Evolutionary conservation across 2,888 invertebrate genomes (phyloP).

Genomic region (Malachius bipustulatus): DNA sequence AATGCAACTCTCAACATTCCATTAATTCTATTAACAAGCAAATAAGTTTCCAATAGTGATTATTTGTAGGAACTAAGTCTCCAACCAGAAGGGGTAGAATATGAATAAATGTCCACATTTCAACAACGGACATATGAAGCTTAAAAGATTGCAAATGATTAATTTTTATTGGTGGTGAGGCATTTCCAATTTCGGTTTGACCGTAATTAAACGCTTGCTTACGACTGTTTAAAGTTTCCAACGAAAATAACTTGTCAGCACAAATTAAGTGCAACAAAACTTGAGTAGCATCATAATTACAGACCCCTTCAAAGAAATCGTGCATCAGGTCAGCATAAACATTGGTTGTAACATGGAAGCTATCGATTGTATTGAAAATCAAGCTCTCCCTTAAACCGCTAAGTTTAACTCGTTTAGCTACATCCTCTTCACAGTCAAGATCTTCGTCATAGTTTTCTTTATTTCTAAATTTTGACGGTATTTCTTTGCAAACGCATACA

Average conservation of each 20-base stretch:
- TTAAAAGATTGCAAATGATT: too few relatives aligned
- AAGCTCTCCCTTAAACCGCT: slow-evolving; percentile 7
- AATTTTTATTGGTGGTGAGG: too few relatives aligned
- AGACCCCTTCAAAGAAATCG: slow-evolving; percentile 10
- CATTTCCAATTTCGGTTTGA: too few relatives aligned
- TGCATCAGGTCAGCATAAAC: slow-evolving; percentile 8
- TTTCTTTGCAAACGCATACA: not conserved
- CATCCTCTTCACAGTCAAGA: slow-evolving; percentile 4
- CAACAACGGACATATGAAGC: too few relatives aligned
- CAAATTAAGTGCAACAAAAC: slow-evolving; percentile 7
- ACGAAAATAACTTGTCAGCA: slow-evolving; percentile 1
- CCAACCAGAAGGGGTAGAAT: too few relatives aligned
- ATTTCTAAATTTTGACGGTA: slow-evolving; percentile 9
- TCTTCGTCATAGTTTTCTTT: slow-evolving; percentile 7
- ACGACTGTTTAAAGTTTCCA: too few relatives aligned
- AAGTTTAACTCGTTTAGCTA: slow-evolving; percentile 6
- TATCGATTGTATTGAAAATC: slow-evolving; percentile 10
- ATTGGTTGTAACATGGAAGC: slow-evolving; percentile 9
- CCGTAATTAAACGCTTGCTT: too few relatives aligned
- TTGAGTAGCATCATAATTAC: slow-evolving; percentile 8
- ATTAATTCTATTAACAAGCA: too few relatives aligned
- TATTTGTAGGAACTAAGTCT: too few relatives aligned
- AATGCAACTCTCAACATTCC: too few relatives aligned
- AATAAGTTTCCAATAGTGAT: too few relatives aligned
- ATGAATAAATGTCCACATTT: too few relatives aligned